Evolutionary conservation across 2,888 invertebrate species (phyloP), one percentile per base, ranked within the genome.

Genomic region (Busseola fusca): DNA sequence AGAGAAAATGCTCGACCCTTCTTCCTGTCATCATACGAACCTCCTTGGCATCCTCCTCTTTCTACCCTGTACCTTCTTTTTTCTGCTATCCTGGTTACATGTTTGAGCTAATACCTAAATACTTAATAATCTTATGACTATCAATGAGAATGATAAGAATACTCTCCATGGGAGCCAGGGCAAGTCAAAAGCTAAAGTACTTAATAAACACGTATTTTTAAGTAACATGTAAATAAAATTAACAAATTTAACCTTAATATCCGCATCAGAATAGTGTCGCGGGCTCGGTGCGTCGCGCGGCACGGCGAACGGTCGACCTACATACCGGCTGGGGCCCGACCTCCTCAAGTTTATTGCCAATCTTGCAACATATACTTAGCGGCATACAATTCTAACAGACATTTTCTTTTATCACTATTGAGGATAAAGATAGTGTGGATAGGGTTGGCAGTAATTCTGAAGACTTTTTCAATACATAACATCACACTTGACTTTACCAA

Each of bases 261-360:
- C 76, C 76, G 76, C 76, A 69, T 76, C 88, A 87, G 91, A 91
- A 89, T 92, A 87, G 75, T 81, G 62, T 82, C 69, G 71, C 78
- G 59, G 40, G 72, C 74, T 58, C 50, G 71, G 74, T 69, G 82
- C 84, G 81, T 74, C 74, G 80, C 65, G 84, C 78, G 80, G 84
- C 85, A 82, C 85, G 77, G 75, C 82, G 83, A 93, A 91, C 93
- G 92, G 92, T 91, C 91, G 94, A 88, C 94, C 93, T 83, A 94
- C 92, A 93, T 93, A 90, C 92, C 92, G 88, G 82, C 91, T 91
- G 87, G 84, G 90, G 88, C 89, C 84, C 90, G 92, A 92, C 93
- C 93, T 90, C 93, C 84, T 88, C 89, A 91, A 93, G 91, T 92
- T 92, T 91, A 93, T 88, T 91, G 93, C 91, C 92, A 91, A 93